Evolutionary conservation across 2,113 vertebrate genomes (phyloP).

Genomic region (Mixornis gularis): DNA sequence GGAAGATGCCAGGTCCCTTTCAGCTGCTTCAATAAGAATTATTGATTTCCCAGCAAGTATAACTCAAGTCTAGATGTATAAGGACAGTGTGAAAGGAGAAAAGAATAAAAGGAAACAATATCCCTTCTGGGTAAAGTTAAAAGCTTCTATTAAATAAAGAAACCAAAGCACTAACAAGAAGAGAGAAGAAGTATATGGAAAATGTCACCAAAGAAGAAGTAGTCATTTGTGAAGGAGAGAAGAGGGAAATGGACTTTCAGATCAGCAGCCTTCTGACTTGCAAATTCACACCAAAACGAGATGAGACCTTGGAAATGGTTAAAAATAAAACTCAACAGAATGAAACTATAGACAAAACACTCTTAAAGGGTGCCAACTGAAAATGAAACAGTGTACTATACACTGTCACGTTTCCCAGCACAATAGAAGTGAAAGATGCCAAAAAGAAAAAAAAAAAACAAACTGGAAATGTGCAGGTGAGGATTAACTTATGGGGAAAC

Average conservation of each 20-base stretch:
- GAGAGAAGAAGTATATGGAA: background rate
- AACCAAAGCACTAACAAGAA: background rate
- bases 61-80: background rate
- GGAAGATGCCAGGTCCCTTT: background rate
- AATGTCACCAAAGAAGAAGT: background rate
- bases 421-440: conserved; percentile 7
- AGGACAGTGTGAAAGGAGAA: background rate
- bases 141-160: background rate
- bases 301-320: background rate
- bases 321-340: background rate
- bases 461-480: background rate
- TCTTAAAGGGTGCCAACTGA: background rate
- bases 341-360: background rate
- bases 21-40: background rate
- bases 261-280: background rate
- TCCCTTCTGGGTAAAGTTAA: background rate
- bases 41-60: background rate
- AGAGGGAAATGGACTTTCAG: background rate
- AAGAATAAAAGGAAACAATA: background rate
- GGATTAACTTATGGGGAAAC: conserved; percentile 30
- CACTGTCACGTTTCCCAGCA: background rate
- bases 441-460: background rate
- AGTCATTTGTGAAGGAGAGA: background rate
- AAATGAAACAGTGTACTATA: background rate
- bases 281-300: background rate